phyloP scores from a whole-genome alignment of 2,797 vertebrate species.

The Enteromius radiatus region DNA sequence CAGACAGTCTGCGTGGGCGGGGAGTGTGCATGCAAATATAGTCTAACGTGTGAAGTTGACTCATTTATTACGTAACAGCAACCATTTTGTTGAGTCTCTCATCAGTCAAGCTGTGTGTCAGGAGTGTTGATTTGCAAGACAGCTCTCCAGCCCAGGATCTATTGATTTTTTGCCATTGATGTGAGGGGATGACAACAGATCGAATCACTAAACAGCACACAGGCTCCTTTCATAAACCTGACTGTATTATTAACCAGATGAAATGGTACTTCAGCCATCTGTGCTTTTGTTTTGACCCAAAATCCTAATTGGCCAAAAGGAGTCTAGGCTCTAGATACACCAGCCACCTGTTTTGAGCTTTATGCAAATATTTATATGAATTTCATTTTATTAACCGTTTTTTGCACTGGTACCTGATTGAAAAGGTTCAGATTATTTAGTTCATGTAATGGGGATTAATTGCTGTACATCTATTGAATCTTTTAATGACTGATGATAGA shows the following conservation, averaged over 20 bases:
- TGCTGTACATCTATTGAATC: neutral
- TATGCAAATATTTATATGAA: slow-evolving; percentile 6
- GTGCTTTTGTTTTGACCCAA: slow-evolving; percentile 41
- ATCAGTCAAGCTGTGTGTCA: slow-evolving; percentile 46
- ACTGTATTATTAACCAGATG: slow-evolving; percentile 41
- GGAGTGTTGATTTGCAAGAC: slow-evolving; percentile 49
- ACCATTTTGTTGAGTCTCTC: slow-evolving; percentile 51
- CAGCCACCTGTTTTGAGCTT: slow-evolving; percentile 40
- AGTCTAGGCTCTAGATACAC: neutral
- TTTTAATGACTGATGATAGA: neutral
- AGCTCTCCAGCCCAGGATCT: slow-evolving; percentile 25
- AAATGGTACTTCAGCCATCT: slow-evolving; percentile 35
- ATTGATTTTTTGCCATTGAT: slow-evolving; percentile 45
- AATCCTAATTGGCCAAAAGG: slow-evolving; percentile 13
- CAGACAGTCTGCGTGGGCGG: slow-evolving; percentile 46
- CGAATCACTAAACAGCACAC: slow-evolving; percentile 42
- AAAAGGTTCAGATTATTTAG: slow-evolving; percentile 7
- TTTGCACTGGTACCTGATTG: slow-evolving; percentile 27
- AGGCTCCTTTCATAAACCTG: slow-evolving; percentile 38
- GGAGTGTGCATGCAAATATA: slow-evolving; percentile 46
- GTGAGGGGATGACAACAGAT: slow-evolving; percentile 31
- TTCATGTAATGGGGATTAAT: neutral
- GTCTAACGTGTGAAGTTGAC: slow-evolving; percentile 50
- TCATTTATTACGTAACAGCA: slow-evolving; percentile 53
- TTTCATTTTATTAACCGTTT: slow-evolving; percentile 26